A percentile compares a stretch with the other conserved stretches of the same genome.
These are phyloP conservation scores for Neomonachus schauinslandi DNA, from an alignment of 2,113 vertebrate genomes.

Conservation along the genomic window DNA sequence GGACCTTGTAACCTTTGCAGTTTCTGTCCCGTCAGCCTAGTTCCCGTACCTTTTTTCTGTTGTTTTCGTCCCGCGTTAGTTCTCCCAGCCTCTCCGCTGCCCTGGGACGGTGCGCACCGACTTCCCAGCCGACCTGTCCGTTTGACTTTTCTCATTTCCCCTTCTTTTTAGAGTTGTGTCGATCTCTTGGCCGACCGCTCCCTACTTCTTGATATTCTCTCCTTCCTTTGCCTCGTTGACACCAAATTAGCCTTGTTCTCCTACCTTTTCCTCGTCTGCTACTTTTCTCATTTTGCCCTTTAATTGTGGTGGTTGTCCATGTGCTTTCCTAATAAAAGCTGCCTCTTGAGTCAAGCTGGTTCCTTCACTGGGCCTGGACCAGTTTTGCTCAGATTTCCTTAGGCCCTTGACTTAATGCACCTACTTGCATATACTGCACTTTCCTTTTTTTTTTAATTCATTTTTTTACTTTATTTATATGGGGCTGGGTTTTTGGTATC, in stretches of 20 bases:
- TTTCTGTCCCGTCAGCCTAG: neutral
- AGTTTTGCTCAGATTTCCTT: neutral
- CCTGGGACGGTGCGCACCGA: neutral
- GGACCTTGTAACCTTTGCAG: neutral
- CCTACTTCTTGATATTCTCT: neutral
- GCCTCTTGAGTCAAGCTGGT: neutral
- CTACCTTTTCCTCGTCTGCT: neutral
- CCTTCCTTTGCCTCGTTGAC: neutral
- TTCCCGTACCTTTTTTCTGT: neutral
- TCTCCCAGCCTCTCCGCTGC: neutral
- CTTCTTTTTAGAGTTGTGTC: neutral
- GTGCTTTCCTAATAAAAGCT: neutral
- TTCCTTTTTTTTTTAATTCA: neutral
- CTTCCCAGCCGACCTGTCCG: neutral
- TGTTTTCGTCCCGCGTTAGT: neutral
- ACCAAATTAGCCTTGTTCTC: neutral
- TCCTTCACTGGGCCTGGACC: neutral
- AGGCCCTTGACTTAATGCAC: neutral
- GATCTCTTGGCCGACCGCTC: neutral
- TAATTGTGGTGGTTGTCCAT: neutral
- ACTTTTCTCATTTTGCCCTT: neutral
- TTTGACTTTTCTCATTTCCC: neutral
- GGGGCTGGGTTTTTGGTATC: neutral
- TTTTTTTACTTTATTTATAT: neutral
- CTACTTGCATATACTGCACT: neutral